Evolutionary conservation across 2,113 vertebrate genomes (phyloP).

Genomic region (Chunga burmeisteri): DNA sequence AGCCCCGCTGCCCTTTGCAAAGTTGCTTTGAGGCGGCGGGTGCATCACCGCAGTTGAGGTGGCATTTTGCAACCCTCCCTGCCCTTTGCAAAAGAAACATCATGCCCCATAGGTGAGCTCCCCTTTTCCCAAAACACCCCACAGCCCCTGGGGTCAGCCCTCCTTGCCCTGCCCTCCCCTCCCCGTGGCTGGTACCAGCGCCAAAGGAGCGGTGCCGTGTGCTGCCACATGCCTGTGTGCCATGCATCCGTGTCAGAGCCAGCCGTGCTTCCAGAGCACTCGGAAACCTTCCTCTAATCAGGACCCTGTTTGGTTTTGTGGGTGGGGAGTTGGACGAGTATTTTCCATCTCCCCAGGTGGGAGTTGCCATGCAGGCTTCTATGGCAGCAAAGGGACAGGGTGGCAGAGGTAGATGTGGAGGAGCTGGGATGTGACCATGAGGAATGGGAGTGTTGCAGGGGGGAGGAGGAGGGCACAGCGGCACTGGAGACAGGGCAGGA

Average conservation of each 20-base stretch:
- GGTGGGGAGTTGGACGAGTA: not conserved
- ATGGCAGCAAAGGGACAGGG: not conserved
- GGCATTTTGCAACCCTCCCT: not conserved
- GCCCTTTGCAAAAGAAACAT: not conserved
- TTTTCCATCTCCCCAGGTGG: not conserved
- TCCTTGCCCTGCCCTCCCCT: not conserved
- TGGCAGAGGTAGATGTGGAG: not conserved
- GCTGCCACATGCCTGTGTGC: not conserved
- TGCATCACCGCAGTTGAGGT: not conserved
- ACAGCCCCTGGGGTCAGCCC: not conserved
- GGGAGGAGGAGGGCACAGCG: not conserved
- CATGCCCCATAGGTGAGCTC: not conserved
- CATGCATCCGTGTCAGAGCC: fast-evolving
- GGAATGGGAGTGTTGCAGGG: not conserved
- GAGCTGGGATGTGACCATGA: fast-evolving
- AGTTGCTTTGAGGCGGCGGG: not conserved
- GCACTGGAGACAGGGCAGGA: no score
- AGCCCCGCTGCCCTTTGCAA: not conserved
- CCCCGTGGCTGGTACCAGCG: fast-evolving
- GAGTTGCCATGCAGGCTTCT: not conserved
- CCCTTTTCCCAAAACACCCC: not conserved
- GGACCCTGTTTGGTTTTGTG: not conserved
- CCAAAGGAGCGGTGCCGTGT: not conserved
- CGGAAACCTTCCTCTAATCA: not conserved
- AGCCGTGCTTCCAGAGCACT: not conserved